Base-by-base conservation (phyloP, 2,888 invertebrate genomes). In the Hemaris fuciformis region DNA sequence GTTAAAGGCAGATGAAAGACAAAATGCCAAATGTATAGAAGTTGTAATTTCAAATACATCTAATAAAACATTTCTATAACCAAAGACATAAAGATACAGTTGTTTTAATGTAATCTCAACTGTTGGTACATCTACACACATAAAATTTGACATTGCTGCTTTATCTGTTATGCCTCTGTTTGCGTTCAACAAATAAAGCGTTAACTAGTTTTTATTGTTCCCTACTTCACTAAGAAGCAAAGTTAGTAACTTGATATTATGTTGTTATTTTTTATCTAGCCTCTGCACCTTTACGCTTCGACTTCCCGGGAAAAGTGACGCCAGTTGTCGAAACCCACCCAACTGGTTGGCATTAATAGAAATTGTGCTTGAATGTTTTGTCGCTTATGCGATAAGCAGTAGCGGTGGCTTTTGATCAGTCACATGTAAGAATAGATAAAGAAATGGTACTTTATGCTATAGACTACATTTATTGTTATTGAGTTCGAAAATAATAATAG, bases 201-300 rank as follows among this genome's bases (percentile, higher is more conserved):
- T 53, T 53, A 53, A 31, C 53, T 53, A 31, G 31, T 53, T 53
- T 53, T 53, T 53, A 53, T 53, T 45, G 23, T 45, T 13, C 10
- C 20, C 45, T 23, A 13, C 22, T 45, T 53, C 18, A 27, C 53
- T 31, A 20, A 27, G 27, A 53, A 8, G 53, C 27, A 53, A 22
- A 45, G 45, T 45, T 8, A 53, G 53, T 53, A 53, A 53, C 53
- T 18, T 53, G 27, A 31, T 31, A 53, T 27, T 31, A 20, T 18
- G 53, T 53, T 31, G 15, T 18, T 10, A 8, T 53, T 53, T 45
- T 53, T 53, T 53, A 53, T 53, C 27, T 8, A 7, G 18, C 31
- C 10, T 31, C 53, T 53, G 4, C 25, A 25, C 15, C 15, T 48
- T 18, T 53, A 53, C 31, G 10, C n/a, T 10, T n/a, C 18, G 53